Evolutionary conservation across 2,113 vertebrate genomes (phyloP).

Genomic region (Calidris pugnax): DNA sequence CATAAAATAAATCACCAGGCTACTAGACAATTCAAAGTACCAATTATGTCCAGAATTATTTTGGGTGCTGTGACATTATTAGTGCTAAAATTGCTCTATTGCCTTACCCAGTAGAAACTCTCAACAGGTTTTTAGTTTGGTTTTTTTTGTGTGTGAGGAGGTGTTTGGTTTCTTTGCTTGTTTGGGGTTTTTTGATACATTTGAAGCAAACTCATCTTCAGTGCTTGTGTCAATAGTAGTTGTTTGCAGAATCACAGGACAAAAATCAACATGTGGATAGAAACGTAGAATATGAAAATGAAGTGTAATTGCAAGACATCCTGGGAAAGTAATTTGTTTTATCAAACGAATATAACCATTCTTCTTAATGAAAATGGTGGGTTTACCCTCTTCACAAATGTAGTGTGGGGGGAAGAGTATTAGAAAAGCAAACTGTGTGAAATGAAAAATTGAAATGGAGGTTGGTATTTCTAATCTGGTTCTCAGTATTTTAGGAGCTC

Average conservation of each 20-base stretch:
- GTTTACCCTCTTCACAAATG: not conserved
- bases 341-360: not conserved
- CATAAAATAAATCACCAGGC: not conserved
- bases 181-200: not conserved
- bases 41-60: not conserved
- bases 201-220: not conserved
- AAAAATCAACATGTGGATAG: not conserved
- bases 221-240: not conserved
- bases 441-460: not conserved
- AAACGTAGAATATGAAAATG: not conserved
- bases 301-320: not conserved
- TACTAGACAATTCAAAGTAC: constrained; percentile 1
- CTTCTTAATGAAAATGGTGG: not conserved
- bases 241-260: not conserved
- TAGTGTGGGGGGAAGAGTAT: too few relatives aligned
- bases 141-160: not conserved
- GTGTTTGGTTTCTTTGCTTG: not conserved
- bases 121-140: not conserved
- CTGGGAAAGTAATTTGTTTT: not conserved
- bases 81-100: not conserved
- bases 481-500: not conserved
- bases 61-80: not conserved
- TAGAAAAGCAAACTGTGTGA: not conserved
- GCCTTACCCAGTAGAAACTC: not conserved
- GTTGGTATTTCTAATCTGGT: not conserved